These are phyloP conservation scores for Miniopterus natalensis DNA, from an alignment of 2,113 vertebrate genomes.

Conservation along the genomic window DNA sequence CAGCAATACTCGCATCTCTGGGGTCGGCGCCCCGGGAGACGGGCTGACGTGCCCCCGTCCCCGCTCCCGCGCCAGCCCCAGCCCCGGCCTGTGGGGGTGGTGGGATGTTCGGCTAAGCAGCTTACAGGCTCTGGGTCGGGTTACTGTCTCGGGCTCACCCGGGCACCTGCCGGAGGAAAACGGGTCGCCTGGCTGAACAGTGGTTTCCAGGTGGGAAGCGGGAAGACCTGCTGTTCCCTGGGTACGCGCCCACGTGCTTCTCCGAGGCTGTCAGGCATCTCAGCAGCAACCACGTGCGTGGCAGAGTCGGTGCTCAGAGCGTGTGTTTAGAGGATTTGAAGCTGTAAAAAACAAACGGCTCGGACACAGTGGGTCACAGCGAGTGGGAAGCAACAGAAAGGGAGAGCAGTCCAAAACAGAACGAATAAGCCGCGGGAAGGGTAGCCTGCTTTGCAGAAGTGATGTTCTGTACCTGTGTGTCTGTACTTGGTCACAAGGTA, in stretches of 20 bases:
- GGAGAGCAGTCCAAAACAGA: not conserved
- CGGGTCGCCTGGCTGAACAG: no score
- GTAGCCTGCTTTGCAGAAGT: not conserved
- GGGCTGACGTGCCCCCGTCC: no score
- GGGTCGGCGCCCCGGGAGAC: not conserved
- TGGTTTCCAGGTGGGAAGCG: not conserved
- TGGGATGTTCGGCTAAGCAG: not conserved
- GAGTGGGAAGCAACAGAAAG: not conserved
- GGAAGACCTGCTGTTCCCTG: not conserved
- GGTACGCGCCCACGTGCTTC: not conserved
- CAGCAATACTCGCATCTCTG: not conserved
- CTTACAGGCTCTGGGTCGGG: not conserved
- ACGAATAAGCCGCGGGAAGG: not conserved
- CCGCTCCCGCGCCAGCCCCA: not conserved
- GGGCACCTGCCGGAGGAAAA: not conserved
- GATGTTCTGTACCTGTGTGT: not conserved
- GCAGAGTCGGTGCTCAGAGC: accelerated
- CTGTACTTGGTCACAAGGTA: not conserved
- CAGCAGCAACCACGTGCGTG: no score
- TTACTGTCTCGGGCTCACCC: not conserved
- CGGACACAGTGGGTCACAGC: no score
- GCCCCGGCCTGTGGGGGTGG: accelerated
- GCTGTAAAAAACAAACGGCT: not conserved
- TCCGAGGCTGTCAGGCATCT: not conserved
- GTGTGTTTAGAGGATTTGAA: not conserved